These are phyloP conservation scores for Bettongia penicillata DNA, from an alignment of 2,113 vertebrate genomes.

Conservation along the genomic window DNA sequence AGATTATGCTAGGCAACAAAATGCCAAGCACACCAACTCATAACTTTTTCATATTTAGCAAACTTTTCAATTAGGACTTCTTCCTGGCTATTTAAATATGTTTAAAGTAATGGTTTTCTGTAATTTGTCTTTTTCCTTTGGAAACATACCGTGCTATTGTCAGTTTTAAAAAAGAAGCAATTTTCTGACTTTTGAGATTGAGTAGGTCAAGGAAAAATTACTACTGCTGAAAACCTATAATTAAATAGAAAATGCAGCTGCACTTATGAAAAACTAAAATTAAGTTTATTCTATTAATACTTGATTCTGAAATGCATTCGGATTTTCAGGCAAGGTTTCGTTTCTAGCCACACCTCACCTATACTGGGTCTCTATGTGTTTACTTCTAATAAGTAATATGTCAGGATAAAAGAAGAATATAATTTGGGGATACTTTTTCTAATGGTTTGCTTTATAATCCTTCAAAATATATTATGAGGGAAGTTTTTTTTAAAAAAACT, in stretches of 20 bases:
- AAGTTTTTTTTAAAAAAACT: constrained; percentile 25
- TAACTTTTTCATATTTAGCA: constrained; percentile 81
- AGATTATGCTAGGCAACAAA: constrained; percentile 57
- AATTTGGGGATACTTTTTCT: background rate
- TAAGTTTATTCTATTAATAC: constrained; percentile 90
- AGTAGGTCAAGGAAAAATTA: constrained; percentile 89
- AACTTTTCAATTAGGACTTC: constrained; percentile 87
- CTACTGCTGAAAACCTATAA: constrained; percentile 86
- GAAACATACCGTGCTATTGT: constrained; percentile 91
- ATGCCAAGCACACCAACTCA: constrained; percentile 47
- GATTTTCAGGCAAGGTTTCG: constrained; percentile 74
- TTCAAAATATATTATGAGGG: constrained; percentile 49
- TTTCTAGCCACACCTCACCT: constrained; percentile 53
- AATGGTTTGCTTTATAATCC: constrained; percentile 43
- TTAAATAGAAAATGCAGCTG: constrained; percentile 89
- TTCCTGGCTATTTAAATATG: constrained; percentile 85
- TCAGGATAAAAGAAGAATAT: constrained; percentile 18
- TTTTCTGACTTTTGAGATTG: constrained; percentile 91
- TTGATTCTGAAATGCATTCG: constrained; percentile 77
- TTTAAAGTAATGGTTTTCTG: constrained; percentile 88
- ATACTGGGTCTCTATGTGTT: constrained; percentile 31
- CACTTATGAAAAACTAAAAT: constrained; percentile 86
- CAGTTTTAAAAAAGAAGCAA: constrained; percentile 91
- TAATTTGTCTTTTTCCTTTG: constrained; percentile 88
- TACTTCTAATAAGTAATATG: constrained; percentile 54